Evolutionary conservation across 2,113 vertebrate genomes (phyloP).

Genomic region (Anguilla rostrata): DNA sequence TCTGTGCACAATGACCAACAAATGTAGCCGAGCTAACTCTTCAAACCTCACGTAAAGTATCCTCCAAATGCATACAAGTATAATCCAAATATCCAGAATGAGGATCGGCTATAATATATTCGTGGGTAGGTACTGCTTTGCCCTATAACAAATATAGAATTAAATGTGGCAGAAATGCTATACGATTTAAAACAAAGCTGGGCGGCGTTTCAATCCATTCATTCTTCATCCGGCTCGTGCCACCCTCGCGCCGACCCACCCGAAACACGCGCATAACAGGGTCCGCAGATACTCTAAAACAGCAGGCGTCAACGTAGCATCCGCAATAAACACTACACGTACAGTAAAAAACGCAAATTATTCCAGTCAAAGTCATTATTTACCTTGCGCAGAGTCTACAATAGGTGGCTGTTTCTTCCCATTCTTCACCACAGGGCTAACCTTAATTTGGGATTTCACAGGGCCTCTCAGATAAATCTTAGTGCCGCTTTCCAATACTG

Average conservation of each 20-base stretch:
- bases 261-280: not conserved
- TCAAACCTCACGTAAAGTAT: too few relatives aligned
- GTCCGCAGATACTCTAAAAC: not conserved
- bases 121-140: too few relatives aligned
- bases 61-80: too few relatives aligned
- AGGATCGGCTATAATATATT: too few relatives aligned
- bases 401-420: conserved; percentile 58
- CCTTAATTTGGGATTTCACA: conserved; percentile 70
- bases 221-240: not conserved
- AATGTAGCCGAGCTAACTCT: too few relatives aligned
- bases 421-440: conserved; percentile 59
- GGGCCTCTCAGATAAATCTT: conserved; percentile 51
- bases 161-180: not conserved
- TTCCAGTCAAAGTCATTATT: not conserved
- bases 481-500: not conserved
- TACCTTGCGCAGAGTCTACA: conserved; percentile 62
- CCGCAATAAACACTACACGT: not conserved
- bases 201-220: not conserved
- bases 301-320: not conserved
- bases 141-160: not conserved
- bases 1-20: too few relatives aligned
- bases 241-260: not conserved
- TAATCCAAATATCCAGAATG: too few relatives aligned
- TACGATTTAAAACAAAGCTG: too few relatives aligned
- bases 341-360: not conserved